Conservation (phyloP, 2,797 vertebrate genomes). For the Tamandua tetradactyla region DNA sequence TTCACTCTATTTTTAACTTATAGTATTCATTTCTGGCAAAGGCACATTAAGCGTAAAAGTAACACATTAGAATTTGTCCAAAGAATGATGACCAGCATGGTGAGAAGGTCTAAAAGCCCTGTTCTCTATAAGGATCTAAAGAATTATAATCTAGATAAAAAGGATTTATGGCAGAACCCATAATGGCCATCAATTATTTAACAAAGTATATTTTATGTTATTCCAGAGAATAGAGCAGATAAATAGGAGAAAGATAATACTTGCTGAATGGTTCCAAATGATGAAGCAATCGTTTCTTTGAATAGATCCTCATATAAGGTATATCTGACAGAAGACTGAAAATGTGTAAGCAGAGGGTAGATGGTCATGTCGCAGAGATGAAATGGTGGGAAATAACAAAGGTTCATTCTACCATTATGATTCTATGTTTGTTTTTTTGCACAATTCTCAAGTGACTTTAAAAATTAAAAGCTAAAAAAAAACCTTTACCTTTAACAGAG, state of each 20-base stretch:
- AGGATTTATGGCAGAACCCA: not conserved
- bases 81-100: not conserved
- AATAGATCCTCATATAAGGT: not conserved
- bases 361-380: not conserved
- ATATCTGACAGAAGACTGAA: not conserved
- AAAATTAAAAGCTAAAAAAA: constrained; percentile 20
- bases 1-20: constrained; percentile 48
- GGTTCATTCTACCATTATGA: not conserved
- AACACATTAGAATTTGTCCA: constrained; percentile 34
- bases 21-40: constrained; percentile 28
- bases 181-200: not conserved
- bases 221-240: not conserved
- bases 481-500: not conserved
- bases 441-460: constrained; percentile 14
- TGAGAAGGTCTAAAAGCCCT: not conserved
- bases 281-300: not conserved
- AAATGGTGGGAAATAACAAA: not conserved
- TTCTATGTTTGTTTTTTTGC: not conserved
- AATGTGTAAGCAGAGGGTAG: not conserved
- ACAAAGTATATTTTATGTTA: not conserved
- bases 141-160: constrained; percentile 34
- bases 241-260: not conserved
- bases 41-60: constrained; percentile 38
- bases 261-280: not conserved
- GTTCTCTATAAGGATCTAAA: not conserved